Evolutionary conservation across 2,797 vertebrate species (phyloP).

Genomic region (Megalops cyprinoides): DNA sequence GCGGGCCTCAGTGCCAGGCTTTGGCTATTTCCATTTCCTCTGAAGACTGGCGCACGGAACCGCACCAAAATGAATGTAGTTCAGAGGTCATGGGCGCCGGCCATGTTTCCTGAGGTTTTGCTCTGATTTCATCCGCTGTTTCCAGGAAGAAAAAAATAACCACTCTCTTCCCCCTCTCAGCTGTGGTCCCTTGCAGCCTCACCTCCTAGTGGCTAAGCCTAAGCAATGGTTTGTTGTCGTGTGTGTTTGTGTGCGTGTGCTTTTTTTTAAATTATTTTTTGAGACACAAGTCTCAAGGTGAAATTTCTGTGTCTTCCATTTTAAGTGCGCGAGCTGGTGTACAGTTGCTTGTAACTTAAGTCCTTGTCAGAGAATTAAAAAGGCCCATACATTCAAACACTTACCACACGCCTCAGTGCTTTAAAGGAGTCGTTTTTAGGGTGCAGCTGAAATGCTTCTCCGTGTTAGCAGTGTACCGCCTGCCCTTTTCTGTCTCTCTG

Average conservation of each 20-base stretch:
- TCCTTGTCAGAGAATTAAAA: not conserved
- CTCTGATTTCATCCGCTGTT: not conserved
- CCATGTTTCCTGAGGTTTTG: constrained; percentile 15
- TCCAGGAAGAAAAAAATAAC: not conserved
- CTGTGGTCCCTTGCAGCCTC: not conserved
- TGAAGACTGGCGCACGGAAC: not conserved
- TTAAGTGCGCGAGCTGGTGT: not conserved
- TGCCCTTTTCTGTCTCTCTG: not conserved
- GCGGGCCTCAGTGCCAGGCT: not conserved
- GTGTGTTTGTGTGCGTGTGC: not conserved
- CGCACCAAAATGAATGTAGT: not conserved
- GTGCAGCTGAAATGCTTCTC: not conserved
- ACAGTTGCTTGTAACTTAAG: not conserved
- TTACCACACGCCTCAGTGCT: not conserved
- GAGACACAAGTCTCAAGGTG: too few relatives aligned
- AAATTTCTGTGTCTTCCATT: too few relatives aligned
- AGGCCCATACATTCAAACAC: not conserved
- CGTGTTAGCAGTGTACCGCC: not conserved
- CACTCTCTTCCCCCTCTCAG: not conserved
- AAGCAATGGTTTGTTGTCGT: too few relatives aligned
- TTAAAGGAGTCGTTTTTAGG: not conserved
- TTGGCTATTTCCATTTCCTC: constrained; percentile 16
- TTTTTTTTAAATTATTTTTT: too few relatives aligned
- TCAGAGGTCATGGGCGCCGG: not conserved
- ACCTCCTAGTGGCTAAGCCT: not conserved